A percentile compares a stretch with the other conserved stretches of the same genome.
Evolutionary conservation across 2,113 vertebrate genomes (phyloP).

Genomic region (Mohoua ochrocephala): DNA sequence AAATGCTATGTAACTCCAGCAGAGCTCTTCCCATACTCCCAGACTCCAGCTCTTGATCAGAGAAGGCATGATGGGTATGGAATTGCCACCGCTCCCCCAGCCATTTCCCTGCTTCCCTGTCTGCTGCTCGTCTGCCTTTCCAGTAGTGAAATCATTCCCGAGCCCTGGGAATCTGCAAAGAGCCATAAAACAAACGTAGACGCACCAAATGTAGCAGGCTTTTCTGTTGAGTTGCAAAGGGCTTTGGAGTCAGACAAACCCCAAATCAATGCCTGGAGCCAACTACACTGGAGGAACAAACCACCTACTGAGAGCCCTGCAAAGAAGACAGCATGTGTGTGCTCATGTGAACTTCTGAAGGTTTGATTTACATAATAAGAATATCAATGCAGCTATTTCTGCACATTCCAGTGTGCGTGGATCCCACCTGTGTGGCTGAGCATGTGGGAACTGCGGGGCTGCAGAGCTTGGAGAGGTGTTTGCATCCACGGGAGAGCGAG

Average conservation of each 20-base stretch:
- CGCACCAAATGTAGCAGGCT: background rate
- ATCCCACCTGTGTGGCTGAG: background rate
- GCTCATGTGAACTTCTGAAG: background rate
- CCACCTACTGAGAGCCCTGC: background rate
- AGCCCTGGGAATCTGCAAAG: conserved; percentile 59
- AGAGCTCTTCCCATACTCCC: background rate
- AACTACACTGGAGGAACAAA: background rate
- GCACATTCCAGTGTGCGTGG: background rate
- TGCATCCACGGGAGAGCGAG: background rate
- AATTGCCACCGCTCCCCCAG: background rate
- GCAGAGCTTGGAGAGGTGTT: background rate
- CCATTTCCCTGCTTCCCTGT: background rate
- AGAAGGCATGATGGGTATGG: background rate
- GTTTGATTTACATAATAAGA: background rate
- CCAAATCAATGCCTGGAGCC: conserved; percentile 61
- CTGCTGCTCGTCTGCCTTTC: background rate
- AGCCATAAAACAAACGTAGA: conserved; percentile 57
- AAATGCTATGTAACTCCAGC: background rate
- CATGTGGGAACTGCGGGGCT: background rate
- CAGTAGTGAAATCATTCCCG: conserved; percentile 23
- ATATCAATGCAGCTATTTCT: background rate
- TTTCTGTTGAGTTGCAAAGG: conserved; percentile 68
- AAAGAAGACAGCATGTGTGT: background rate
- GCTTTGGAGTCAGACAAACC: conserved; percentile 54
- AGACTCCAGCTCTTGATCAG: background rate